These are phyloP conservation scores for Monomorium pharaonis DNA, from an alignment of 1,140 invertebrate species.

Conservation along the genomic window DNA sequence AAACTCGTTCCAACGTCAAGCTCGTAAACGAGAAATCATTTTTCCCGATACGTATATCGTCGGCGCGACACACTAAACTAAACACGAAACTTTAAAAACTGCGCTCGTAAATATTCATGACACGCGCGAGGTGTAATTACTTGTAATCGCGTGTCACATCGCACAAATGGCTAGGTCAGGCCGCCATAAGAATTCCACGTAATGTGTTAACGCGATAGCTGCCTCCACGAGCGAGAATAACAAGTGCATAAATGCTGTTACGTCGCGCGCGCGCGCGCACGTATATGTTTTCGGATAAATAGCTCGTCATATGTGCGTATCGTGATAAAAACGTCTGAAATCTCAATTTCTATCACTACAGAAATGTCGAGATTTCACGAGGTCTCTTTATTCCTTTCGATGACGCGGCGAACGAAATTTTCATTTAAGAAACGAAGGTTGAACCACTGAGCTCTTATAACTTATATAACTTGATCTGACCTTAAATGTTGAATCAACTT, in stretches of 20 bases:
- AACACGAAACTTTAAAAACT: conserved; percentile 41
- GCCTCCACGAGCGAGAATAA: conserved; percentile 30
- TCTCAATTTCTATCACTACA: neutral
- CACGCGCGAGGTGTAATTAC: conserved; percentile 51
- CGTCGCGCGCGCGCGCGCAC: neutral
- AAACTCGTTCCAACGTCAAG: neutral
- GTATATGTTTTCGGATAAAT: neutral
- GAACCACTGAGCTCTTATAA: neutral
- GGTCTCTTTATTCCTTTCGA: neutral
- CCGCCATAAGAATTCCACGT: conserved; percentile 49
- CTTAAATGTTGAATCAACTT: neutral
- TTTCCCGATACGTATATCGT: neutral
- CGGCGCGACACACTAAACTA: neutral
- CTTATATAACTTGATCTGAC: neutral
- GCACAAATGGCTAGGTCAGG: conserved; percentile 35
- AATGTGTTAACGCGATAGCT: conserved; percentile 49
- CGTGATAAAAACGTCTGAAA: neutral
- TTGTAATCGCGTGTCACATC: conserved; percentile 55
- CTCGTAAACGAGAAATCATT: conserved; percentile 21
- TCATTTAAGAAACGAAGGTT: neutral
- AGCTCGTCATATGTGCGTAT: neutral
- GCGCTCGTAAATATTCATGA: conserved; percentile 53
- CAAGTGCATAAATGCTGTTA: conserved; percentile 39
- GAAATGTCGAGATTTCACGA: neutral
- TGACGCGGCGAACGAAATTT: neutral